A percentile compares a stretch with the other conserved stretches of the same genome.
phyloP scores from a whole-genome alignment of 2,888 invertebrate species.

The Hybos culiciformis region DNA sequence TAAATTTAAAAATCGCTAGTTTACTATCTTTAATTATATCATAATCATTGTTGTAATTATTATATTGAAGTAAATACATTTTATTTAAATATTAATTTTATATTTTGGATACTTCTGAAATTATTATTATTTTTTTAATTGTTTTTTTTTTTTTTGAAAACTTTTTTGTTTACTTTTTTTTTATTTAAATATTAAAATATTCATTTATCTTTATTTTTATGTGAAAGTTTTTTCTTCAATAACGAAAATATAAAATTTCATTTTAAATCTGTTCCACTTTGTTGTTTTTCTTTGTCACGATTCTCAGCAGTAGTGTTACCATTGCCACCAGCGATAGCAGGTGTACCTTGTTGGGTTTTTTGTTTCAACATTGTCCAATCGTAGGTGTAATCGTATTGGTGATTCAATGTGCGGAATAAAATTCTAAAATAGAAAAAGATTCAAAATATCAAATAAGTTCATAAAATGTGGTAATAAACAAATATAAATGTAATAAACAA shows the following conservation, averaged over 20 bases:
- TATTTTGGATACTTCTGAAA: too few species aligned
- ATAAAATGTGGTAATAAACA: too few species aligned
- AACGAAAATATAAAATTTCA: slow-evolving; percentile 11
- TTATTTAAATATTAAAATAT: not conserved
- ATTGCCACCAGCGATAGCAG: slow-evolving; percentile 23
- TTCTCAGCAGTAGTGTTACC: slow-evolving; percentile 7
- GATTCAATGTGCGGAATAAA: slow-evolving; percentile 96
- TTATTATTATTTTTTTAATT: not conserved
- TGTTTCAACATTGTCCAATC: slow-evolving; percentile 99
- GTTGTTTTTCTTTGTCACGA: slow-evolving; percentile 17
- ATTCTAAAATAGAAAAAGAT: slow-evolving; percentile 59
- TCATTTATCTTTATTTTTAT: slow-evolving; percentile 2
- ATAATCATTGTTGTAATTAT: too few species aligned
- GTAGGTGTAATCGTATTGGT: slow-evolving; percentile 97
- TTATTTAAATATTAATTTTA: too few species aligned
- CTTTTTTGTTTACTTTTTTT: not conserved
- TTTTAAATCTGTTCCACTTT: slow-evolving; percentile 18
- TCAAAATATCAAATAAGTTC: not conserved
- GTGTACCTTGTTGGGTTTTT: slow-evolving; percentile 42
- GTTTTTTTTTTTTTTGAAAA: not conserved
- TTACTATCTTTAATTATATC: too few species aligned
- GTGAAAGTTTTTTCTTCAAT: slow-evolving; percentile 1
- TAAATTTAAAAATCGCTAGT: too few species aligned
- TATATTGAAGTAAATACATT: too few species aligned
- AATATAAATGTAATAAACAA: too few species aligned